phyloP scores from a whole-genome alignment of 2,797 vertebrate genomes.

The Prionace glauca region DNA sequence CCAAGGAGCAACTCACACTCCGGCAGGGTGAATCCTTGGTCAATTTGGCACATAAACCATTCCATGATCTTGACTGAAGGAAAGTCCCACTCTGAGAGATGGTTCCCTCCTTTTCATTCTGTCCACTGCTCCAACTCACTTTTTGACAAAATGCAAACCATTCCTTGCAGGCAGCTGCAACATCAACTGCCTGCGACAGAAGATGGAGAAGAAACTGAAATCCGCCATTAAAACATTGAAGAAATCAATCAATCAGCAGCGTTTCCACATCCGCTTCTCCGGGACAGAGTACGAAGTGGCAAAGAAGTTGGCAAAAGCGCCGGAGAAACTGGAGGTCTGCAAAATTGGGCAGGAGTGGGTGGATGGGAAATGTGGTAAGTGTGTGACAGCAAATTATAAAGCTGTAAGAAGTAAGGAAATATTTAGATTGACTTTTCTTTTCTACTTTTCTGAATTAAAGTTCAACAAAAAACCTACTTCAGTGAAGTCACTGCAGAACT shows the following conservation, averaged over 20 bases:
- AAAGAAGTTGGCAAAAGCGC: constrained; percentile 68
- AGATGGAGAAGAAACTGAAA: constrained; percentile 86
- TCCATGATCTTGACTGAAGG: background rate
- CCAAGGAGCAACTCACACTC: background rate
- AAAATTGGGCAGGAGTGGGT: constrained; percentile 78
- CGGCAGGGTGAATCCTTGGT: background rate
- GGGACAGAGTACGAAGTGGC: constrained; percentile 92
- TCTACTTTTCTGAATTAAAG: background rate
- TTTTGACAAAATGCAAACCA: background rate
- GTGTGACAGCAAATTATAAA: background rate
- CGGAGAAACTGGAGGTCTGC: constrained; percentile 66
- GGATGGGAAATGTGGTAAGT: constrained; percentile 87
- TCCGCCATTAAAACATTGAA: constrained; percentile 87
- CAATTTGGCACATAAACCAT: background rate
- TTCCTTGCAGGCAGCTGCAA: constrained; percentile 72
- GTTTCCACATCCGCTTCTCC: constrained; percentile 85
- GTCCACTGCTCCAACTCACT: background rate
- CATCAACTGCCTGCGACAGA: constrained; percentile 82
- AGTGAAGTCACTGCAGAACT: background rate
- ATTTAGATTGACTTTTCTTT: background rate
- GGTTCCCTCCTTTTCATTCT: background rate
- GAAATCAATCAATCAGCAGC: constrained; percentile 96
- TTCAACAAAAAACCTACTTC: background rate
- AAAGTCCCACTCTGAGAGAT: background rate
- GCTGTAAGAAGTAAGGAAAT: background rate